These are phyloP conservation scores for Drosophila prosaltans DNA, from an alignment of 1,140 invertebrate genomes.

Conservation along the genomic window DNA sequence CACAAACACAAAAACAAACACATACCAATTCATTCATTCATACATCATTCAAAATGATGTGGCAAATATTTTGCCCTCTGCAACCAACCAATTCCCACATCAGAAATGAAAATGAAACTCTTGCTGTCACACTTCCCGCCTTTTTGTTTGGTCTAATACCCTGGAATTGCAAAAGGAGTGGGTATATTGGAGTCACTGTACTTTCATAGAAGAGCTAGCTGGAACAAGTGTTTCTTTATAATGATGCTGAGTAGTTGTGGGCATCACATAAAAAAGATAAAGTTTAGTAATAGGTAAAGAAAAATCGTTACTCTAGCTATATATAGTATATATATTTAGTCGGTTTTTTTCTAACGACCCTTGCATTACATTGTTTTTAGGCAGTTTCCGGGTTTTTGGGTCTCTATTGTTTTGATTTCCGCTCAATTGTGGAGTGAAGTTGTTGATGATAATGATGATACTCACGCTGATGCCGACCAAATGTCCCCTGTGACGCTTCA, in stretches of 20 bases:
- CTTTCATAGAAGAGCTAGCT: no score
- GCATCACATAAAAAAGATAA: no score
- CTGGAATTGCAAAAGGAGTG: not conserved
- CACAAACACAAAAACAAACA: not conserved
- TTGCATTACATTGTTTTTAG: conserved; percentile 23
- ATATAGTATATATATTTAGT: not conserved
- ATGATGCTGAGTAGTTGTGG: no score
- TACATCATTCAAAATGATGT: conserved; percentile 3
- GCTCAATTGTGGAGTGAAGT: conserved; percentile 34
- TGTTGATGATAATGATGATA: conserved; percentile 40
- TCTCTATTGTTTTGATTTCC: conserved; percentile 71
- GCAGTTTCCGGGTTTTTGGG: conserved; percentile 41
- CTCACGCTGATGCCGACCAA: not conserved
- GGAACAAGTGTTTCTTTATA: no score
- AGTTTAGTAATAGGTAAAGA: not conserved
- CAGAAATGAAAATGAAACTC: conserved; percentile 32
- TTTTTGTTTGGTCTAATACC: not conserved
- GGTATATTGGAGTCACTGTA: not conserved
- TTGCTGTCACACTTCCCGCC: conserved; percentile 33
- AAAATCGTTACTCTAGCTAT: not conserved
- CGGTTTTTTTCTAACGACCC: not conserved
- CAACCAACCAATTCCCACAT: not conserved
- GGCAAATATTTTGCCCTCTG: conserved; percentile 2
- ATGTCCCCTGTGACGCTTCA: conserved; percentile 51
- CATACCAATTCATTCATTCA: not conserved